Evolutionary conservation across 2,797 vertebrate species (phyloP).

Genomic region (Acestrorhynchus altus): DNA sequence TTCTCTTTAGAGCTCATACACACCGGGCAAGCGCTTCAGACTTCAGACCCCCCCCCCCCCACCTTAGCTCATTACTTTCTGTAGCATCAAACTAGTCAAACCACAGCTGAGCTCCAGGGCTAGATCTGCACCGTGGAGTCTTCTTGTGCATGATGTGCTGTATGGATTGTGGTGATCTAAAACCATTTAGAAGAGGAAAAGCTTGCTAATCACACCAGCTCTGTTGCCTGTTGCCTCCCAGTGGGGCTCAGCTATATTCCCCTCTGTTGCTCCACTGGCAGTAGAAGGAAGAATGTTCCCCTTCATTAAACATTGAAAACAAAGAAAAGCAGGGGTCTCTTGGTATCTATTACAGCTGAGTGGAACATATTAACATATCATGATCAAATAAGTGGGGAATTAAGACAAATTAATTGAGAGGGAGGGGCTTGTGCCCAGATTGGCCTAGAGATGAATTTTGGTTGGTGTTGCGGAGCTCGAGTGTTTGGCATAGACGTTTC

Average conservation of each 20-base stretch:
- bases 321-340: slow-evolving; percentile 57
- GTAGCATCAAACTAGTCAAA: slow-evolving; percentile 15
- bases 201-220: slow-evolving; percentile 64
- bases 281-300: slow-evolving; percentile 43
- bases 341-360: slow-evolving; percentile 49
- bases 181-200: slow-evolving; percentile 68
- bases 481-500: neutral
- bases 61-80: neutral
- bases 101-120: neutral
- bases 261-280: slow-evolving; percentile 44
- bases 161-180: slow-evolving; percentile 64
- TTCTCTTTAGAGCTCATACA: neutral
- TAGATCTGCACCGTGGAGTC: slow-evolving; percentile 3
- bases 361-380: slow-evolving; percentile 58
- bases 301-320: slow-evolving; percentile 58
- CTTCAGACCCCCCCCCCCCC: neutral
- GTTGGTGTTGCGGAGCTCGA: neutral
- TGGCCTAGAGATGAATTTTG: neutral
- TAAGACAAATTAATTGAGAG: slow-evolving; percentile 41
- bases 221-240: slow-evolving; percentile 40
- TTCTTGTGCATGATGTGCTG: slow-evolving; percentile 50
- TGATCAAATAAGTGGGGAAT: slow-evolving; percentile 48
- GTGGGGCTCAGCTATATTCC: slow-evolving; percentile 48
- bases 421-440: neutral
- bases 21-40: slow-evolving; percentile 7